phyloP scores from a whole-genome alignment of 2,113 vertebrate species.

The Zeus faber region DNA sequence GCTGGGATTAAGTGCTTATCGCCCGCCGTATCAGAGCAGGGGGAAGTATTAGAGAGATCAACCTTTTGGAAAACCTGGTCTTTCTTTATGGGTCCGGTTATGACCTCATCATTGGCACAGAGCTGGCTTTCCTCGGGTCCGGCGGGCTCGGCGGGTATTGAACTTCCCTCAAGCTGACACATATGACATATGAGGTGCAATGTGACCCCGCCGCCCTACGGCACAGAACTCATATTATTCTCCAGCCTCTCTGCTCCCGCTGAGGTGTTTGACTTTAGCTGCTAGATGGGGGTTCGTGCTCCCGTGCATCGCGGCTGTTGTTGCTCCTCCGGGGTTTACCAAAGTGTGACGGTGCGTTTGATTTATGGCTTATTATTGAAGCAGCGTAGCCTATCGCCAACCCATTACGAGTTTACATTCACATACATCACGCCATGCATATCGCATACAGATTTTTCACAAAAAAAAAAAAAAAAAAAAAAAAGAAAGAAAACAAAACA shows the following conservation, averaged over 20 bases:
- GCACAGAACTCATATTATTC: constrained; percentile 58
- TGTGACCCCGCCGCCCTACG: constrained; percentile 52
- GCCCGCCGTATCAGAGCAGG: constrained; percentile 55
- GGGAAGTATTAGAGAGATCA: constrained; percentile 64
- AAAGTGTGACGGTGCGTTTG: constrained; percentile 70
- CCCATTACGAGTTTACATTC: constrained; percentile 74
- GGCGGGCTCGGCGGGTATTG: constrained; percentile 58
- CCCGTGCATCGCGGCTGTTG: constrained; percentile 45
- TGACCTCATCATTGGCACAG: constrained; percentile 54
- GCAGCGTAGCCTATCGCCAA: constrained; percentile 73
- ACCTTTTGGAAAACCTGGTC: constrained; percentile 64
- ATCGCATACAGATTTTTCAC: constrained; percentile 55
- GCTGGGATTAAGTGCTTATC: constrained; percentile 66
- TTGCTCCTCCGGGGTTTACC: constrained; percentile 55
- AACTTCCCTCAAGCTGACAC: constrained; percentile 61
- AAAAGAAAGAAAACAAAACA: background rate
- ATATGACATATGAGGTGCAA: constrained; percentile 68
- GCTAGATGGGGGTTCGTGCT: constrained; percentile 46
- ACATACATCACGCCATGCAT: constrained; percentile 69
- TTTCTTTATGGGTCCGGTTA: constrained; percentile 62
- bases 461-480: constrained; percentile 28
- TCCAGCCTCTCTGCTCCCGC: constrained; percentile 11
- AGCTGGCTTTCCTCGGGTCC: constrained; percentile 61
- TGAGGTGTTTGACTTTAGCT: constrained; percentile 63
- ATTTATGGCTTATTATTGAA: constrained; percentile 78